Evolutionary conservation across 2,888 invertebrate species (phyloP), one percentile per base, ranked within the genome.

Genomic region (Aelia acuminata): DNA sequence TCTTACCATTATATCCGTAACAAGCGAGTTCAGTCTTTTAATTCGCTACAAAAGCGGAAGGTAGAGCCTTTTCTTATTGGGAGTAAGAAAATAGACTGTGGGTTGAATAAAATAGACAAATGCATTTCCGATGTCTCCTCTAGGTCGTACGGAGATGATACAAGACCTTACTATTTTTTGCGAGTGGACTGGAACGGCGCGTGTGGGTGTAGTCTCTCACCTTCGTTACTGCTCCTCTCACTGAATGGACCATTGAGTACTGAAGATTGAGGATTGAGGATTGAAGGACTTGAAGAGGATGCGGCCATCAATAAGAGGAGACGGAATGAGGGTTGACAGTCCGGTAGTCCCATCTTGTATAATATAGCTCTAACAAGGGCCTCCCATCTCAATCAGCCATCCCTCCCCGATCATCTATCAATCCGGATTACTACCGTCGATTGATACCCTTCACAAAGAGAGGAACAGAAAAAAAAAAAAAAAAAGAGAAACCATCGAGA

Each of bases 331-430:
- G 85, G 85, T 50, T 85, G 85, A 85, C 85, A 85, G 85, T 22
- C 31, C 50, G 85, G 85, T 85, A 85, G 85, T 85, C 85, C 85
- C 85, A 18, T 49, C 85, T 50, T 50, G 85, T 50, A 85, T 85
- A 85, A 85, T 85, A 85, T 50, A 85, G 15, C 50, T 53, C 85
- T 85, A 85, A 85, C 85, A 85, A 85, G 49, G 48, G 53, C 50
- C 85, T 85, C 85, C 75, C 85, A 50, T 85, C 85, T 85, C 85
- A 85, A 85, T 85, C 85, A 85, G 50, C 39, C 49, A 39, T 35
- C 35, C 35, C 49, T 53, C 50, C 35, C 35, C 49, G 20, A 50
- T 85, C 85, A 50, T 85, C 53, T 50, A 85, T 85, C 85, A 85
- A 8, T 22, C 13, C 10, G 75, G 75, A 75, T 75, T 75, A 75